Evolutionary conservation across 2,888 invertebrate species (phyloP).

Genomic region (Pristionchus fissidentatus): DNA sequence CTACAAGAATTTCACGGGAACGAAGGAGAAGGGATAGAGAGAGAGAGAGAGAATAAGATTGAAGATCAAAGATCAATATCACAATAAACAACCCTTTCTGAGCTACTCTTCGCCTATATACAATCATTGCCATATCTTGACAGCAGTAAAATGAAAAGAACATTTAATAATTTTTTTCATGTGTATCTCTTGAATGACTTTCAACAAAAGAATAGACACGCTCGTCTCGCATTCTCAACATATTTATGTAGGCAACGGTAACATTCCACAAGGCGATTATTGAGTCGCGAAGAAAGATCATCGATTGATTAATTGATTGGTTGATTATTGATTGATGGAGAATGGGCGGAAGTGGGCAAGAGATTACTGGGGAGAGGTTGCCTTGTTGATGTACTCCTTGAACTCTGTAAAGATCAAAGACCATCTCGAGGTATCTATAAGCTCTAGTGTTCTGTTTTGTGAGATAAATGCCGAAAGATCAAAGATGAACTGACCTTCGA

Average conservation of each 20-base stretch:
- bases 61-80: not conserved
- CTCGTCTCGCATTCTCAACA: not conserved
- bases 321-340: not conserved
- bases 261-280: not conserved
- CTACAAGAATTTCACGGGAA: no score
- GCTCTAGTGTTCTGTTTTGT: no score
- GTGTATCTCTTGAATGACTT: not conserved
- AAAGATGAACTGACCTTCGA: conserved; percentile 58
- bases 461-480: not conserved
- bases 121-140: no score
- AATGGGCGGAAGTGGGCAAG: not conserved
- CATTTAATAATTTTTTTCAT: not conserved
- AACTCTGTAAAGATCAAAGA: conserved; percentile 59
- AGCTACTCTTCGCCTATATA: no score
- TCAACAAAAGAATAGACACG: not conserved
- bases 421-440: not conserved
- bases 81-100: no score
- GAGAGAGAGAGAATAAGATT: not conserved
- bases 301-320: no score
- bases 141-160: not conserved
- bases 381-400: conserved; percentile 71
- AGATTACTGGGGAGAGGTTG: conserved; percentile 50
- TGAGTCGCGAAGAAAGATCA: conserved; percentile 29
- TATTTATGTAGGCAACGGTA: not conserved
- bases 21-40: not conserved